Conservation (phyloP, 2,113 vertebrate species). For the Syrmaticus mikado region DNA sequence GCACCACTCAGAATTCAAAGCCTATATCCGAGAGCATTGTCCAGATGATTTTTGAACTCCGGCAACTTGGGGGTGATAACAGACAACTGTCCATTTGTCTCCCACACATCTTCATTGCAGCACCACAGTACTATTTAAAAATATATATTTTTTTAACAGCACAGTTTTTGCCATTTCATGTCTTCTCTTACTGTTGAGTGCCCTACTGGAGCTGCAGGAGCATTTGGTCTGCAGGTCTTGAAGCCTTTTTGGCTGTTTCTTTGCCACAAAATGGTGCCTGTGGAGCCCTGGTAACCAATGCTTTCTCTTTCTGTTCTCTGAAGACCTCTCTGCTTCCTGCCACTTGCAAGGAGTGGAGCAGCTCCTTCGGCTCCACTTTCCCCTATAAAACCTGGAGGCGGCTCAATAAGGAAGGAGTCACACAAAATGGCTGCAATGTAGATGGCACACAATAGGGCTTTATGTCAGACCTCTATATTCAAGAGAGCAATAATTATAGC, state of each 20-base stretch:
- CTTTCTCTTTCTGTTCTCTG: not conserved
- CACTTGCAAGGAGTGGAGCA: not conserved
- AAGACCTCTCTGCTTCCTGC: not conserved
- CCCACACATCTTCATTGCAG: not conserved
- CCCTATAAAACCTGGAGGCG: not conserved
- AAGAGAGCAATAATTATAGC: not conserved
- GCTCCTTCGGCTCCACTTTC: not conserved
- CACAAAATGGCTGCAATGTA: not conserved
- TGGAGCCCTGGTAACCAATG: not conserved
- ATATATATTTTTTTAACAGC: not conserved
- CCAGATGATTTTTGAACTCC: no score
- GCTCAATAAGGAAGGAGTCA: not conserved
- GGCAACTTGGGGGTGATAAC: not conserved
- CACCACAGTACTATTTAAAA: not conserved
- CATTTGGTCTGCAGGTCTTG: not conserved
- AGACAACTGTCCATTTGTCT: not conserved
- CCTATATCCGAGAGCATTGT: no score
- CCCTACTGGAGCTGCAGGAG: not conserved
- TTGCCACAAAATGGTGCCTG: not conserved
- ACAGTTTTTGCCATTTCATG: not conserved
- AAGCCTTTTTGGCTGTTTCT: not conserved
- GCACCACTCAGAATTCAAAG: no score
- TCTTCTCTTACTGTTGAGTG: not conserved
- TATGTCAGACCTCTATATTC: not conserved
- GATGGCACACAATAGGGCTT: not conserved